Base-by-base conservation (phyloP, 2,113 vertebrate species). In the Eubucco bourcierii region DNA sequence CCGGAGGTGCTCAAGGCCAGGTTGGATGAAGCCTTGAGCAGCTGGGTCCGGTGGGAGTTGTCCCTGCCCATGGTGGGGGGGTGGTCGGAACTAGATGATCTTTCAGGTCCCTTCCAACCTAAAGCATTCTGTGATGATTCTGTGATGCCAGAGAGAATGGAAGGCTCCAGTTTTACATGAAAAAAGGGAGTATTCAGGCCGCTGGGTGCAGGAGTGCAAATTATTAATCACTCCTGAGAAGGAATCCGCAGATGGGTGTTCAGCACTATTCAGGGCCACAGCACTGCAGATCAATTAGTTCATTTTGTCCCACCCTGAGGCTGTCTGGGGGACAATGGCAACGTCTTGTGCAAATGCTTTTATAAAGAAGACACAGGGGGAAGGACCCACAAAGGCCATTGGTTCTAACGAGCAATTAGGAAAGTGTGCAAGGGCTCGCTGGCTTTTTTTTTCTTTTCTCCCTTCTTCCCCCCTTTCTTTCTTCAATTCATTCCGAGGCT, bases 381-480 rank as follows among this genome's bases (percentile, higher is more conserved):
- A 94, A 92, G 82, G 91, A 95, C 93, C 79, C 95, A 97, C 92
- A 96, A 96, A 97, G 94, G 94, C 94, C 92, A 93, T 95, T 96
- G 95, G 90, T 97, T 97, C 97, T 97, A 98, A 97, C 97, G 94
- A 97, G 97, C 96, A 97, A 96, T 97, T 96, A 97, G 96, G 95
- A 97, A 97, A 97, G 97, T 95, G 96, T 96, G 94, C 93, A 95
- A 95, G 95, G 89, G 61, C 94, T 91, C 4, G 53, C 90, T 96
- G 94, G 90, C 95, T 91, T 95, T 95, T 91, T 95, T 95, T 90
- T 68, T 80, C 27, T 56, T 56, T 56, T 15, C 53, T 28, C 53
- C 53, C 93, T 93, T 94, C 92, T 94, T 95, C 95, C 96, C 95
- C 97, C 95, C 15, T 95, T 96, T 96, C 94, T 95, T 96, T 95